Percentiles rank a stretch among this genome's conserved stretches.
Conservation (phyloP, 2,113 vertebrate species). For the Cinclus mexicanus region DNA sequence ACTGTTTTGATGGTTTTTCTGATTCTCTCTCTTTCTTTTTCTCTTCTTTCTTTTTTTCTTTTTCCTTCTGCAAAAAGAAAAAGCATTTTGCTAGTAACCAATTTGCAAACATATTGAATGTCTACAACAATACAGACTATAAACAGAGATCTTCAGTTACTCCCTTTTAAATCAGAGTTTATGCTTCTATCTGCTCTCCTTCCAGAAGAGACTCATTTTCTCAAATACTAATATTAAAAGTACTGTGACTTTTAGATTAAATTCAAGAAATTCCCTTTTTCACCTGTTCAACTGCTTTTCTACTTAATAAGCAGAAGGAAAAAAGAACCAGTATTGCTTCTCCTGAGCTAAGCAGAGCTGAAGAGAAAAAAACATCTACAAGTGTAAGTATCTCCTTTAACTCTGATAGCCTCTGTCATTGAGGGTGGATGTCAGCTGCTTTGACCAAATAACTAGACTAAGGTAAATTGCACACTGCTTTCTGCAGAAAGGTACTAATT, state of each 20-base stretch:
- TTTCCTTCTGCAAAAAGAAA: slow-evolving; percentile 81
- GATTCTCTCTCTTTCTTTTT: slow-evolving; percentile 85
- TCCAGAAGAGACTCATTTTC: neutral
- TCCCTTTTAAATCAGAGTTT: neutral
- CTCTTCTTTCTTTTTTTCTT: slow-evolving; percentile 89
- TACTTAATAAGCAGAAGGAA: neutral
- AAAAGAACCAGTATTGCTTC: neutral
- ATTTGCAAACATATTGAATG: neutral
- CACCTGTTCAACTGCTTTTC: neutral
- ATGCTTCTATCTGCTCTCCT: neutral
- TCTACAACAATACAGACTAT: neutral
- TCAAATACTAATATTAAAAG: neutral
- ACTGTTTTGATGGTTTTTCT: slow-evolving; percentile 79
- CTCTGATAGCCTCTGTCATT: neutral
- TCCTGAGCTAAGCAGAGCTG: neutral
- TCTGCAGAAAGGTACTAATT: neutral
- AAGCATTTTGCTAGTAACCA: neutral
- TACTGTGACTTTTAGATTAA: neutral
- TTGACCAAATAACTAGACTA: neutral
- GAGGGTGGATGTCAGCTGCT: neutral
- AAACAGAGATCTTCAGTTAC: neutral
- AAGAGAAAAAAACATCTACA: neutral
- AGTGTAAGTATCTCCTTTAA: neutral
- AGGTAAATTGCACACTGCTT: neutral
- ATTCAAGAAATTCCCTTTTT: neutral